Conservation (phyloP, 2,888 invertebrate genomes). For the Rhamphomyia laevipes region DNA sequence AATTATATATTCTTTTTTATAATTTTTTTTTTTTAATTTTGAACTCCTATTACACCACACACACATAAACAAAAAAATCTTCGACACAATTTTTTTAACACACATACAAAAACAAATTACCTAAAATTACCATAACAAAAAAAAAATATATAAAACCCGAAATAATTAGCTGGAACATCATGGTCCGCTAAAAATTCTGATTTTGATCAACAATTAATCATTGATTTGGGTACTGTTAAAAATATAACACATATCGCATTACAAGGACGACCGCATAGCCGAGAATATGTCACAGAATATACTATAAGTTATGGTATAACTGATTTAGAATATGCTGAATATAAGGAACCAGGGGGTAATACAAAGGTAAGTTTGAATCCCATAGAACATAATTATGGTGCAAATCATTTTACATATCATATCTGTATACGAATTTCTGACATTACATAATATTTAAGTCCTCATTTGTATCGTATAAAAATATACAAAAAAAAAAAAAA, state of each 20-base stretch:
- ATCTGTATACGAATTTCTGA: too few relatives aligned
- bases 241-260: slow-evolving; percentile 82
- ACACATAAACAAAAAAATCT: neutral
- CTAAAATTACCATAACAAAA: neutral
- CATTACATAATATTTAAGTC: too few relatives aligned
- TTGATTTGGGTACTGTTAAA: slow-evolving; percentile 79
- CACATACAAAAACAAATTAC: neutral
- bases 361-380: slow-evolving; percentile 58
- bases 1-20: neutral
- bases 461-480: too few relatives aligned
- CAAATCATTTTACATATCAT: too few relatives aligned
- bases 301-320: slow-evolving; percentile 87
- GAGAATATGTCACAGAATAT: slow-evolving; percentile 89
- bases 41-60: neutral
- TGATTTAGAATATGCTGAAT: slow-evolving; percentile 78
- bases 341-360: slow-evolving; percentile 81
- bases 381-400: too few relatives aligned
- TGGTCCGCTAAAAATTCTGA: slow-evolving; percentile 88
- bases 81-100: neutral
- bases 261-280: slow-evolving; percentile 79
- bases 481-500: too few relatives aligned
- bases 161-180: slow-evolving; percentile 65
- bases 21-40: neutral
- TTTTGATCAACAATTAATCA: slow-evolving; percentile 80
- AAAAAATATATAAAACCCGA: slow-evolving; percentile 5